phyloP scores from a whole-genome alignment of 37 sponge, comb jelly and placozoan species.

The Hormiphora californensis region DNA sequence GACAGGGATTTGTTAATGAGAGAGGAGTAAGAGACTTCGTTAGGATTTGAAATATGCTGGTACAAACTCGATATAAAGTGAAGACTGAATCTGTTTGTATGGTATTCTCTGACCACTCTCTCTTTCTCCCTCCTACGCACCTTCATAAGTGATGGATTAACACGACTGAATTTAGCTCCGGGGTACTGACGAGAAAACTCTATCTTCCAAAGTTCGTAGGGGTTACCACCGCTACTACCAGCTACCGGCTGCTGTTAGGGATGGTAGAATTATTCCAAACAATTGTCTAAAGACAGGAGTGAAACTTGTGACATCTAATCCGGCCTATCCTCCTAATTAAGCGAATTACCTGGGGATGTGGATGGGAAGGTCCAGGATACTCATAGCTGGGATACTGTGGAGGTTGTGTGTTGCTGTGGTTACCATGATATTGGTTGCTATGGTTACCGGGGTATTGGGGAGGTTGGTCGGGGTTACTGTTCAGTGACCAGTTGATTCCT shows the following conservation, averaged over 20 bases:
- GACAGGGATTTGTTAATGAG: too few relatives aligned
- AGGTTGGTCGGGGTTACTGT: background rate
- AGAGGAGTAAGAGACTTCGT: background rate
- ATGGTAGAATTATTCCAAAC: too few relatives aligned
- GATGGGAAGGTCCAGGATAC: background rate
- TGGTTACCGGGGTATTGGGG: background rate
- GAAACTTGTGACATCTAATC: too few relatives aligned
- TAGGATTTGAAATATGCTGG: background rate
- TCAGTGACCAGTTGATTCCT: constrained; percentile 8
- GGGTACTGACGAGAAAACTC: constrained; percentile 40
- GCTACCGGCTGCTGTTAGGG: too few relatives aligned
- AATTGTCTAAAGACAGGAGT: too few relatives aligned
- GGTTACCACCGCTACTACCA: too few relatives aligned
- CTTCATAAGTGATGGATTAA: background rate
- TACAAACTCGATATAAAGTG: background rate
- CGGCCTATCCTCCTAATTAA: too few relatives aligned
- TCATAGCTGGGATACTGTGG: background rate
- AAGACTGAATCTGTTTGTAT: background rate
- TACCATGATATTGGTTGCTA: background rate
- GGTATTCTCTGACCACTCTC: background rate
- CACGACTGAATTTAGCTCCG: background rate
- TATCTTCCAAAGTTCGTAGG: background rate
- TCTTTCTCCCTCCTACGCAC: background rate
- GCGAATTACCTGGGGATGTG: too few relatives aligned
- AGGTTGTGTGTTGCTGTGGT: background rate